phyloP scores from a whole-genome alignment of 2,888 invertebrate species.

The Hirtodrosophila alboralis region DNA sequence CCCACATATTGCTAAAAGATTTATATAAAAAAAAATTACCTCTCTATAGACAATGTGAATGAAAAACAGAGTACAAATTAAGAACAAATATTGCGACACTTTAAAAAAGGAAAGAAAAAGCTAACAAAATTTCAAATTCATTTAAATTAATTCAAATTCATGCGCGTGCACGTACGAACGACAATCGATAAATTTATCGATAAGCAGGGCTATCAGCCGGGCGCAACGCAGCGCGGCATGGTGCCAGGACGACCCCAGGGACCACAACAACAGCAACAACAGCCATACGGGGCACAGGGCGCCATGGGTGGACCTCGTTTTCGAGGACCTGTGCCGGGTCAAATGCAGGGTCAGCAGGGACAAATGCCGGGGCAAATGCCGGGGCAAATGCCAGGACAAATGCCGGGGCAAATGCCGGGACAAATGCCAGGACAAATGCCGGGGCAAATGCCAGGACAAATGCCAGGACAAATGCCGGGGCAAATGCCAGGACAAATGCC shows the following conservation, averaged over 20 bases:
- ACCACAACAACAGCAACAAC: slow-evolving; percentile 85
- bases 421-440: slow-evolving; percentile 55
- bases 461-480: slow-evolving; percentile 85
- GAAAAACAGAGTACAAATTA: slow-evolving; percentile 75
- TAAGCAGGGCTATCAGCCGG: slow-evolving; percentile 80
- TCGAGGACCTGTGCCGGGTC: slow-evolving; percentile 77
- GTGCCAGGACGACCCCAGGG: slow-evolving; percentile 78
- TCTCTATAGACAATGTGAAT: slow-evolving; percentile 74
- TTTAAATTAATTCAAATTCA: slow-evolving; percentile 77
- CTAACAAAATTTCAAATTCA: slow-evolving; percentile 79
- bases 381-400: slow-evolving; percentile 64
- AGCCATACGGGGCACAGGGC: slow-evolving; percentile 84
- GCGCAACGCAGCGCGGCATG: slow-evolving; percentile 75
- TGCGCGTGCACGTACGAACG: slow-evolving; percentile 56
- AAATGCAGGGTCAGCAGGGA: slow-evolving; percentile 68
- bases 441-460: slow-evolving; percentile 71
- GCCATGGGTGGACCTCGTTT: slow-evolving; percentile 82
- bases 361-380: slow-evolving; percentile 70
- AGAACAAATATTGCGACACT: slow-evolving; percentile 52
- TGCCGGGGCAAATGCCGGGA: slow-evolving; percentile 88
- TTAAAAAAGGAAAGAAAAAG: slow-evolving; percentile 50
- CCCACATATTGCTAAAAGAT: slow-evolving; percentile 54
- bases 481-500: slow-evolving; percentile 84
- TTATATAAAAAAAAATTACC: slow-evolving; percentile 46
- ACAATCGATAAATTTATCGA: slow-evolving; percentile 40